Percentiles rank a stretch among this genome's conserved stretches.
Conservation (phyloP, 2,113 vertebrate genomes). For the Acrocephalus kingi region DNA sequence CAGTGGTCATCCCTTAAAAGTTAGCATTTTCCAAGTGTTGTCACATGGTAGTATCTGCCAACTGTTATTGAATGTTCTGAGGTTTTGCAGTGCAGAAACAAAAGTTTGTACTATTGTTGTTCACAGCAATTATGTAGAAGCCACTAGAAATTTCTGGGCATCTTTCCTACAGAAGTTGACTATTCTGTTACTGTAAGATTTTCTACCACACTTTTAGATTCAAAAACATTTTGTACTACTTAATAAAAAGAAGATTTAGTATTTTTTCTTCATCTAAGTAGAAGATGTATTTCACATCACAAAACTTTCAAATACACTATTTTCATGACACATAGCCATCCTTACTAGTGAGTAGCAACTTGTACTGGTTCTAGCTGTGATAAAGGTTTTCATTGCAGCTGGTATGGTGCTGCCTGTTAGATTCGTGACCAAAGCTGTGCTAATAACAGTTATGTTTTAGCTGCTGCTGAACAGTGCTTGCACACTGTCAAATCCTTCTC, state of each 20-base stretch:
- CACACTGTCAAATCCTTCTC: background rate
- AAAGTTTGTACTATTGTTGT: background rate
- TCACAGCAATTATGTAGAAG: background rate
- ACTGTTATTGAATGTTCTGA: background rate
- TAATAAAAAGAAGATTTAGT: background rate
- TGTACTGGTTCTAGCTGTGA: background rate
- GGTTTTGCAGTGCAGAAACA: background rate
- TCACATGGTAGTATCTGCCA: background rate
- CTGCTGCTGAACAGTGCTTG: background rate
- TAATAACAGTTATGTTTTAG: background rate
- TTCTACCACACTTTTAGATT: background rate
- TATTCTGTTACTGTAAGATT: background rate
- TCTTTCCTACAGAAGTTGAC: background rate
- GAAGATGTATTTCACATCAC: background rate
- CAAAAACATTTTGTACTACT: background rate
- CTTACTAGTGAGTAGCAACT: background rate
- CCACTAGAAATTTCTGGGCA: background rate
- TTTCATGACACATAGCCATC: background rate
- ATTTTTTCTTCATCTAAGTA: background rate
- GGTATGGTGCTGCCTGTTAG: background rate
- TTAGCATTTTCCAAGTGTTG: background rate
- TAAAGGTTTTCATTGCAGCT: background rate
- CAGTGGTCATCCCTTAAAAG: background rate
- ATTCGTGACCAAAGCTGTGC: background rate
- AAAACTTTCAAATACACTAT: background rate